Conservation (phyloP, 2,888 invertebrate genomes). For the Melipona beecheii region DNA sequence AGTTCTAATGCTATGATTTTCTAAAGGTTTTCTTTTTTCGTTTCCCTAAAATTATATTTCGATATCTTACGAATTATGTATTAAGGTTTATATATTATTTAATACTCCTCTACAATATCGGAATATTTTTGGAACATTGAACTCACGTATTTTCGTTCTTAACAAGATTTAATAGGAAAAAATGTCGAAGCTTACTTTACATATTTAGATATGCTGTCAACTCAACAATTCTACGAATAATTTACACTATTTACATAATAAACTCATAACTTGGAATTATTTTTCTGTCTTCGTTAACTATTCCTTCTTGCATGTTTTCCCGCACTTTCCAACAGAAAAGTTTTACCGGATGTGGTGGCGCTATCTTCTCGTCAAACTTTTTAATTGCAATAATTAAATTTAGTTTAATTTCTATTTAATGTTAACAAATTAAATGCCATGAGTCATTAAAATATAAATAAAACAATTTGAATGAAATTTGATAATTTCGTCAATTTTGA, state of each 20-base stretch:
- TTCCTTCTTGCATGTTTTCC: not conserved
- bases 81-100: not conserved
- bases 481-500: not conserved
- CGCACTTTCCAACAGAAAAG: not conserved
- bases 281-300: not conserved
- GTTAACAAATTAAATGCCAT: not conserved
- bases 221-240: no score
- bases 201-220: not conserved
- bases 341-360: not conserved
- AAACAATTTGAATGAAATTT: not conserved
- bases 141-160: not conserved
- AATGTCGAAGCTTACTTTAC: not conserved
- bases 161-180: not conserved
- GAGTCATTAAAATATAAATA: not conserved
- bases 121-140: not conserved
- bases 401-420: not conserved
- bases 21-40: not conserved
- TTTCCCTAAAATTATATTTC: not conserved
- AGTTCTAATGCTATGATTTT: no score
- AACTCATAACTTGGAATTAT: constrained; percentile 2
- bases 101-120: not conserved
- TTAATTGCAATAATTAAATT: not conserved
- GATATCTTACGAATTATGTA: not conserved
- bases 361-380: not conserved
- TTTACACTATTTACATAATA: not conserved